phyloP scores from a whole-genome alignment of 2,888 invertebrate species.

The Mactromeris polynyma region DNA sequence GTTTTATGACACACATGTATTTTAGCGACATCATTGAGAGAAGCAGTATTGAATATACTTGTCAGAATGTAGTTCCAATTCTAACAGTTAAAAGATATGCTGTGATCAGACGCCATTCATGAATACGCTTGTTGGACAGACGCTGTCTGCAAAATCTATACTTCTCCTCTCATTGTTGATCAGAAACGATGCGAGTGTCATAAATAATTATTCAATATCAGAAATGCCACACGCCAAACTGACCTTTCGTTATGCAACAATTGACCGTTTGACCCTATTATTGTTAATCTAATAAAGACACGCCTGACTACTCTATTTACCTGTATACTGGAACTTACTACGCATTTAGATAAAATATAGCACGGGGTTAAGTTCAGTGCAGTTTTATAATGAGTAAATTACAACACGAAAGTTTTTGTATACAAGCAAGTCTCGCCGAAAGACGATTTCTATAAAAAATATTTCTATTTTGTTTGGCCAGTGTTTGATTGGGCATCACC shows the following conservation, averaged over 20 bases:
- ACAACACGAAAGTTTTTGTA: neutral
- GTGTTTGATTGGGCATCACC: too few species aligned
- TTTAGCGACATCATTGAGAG: too few species aligned
- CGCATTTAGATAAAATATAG: slow-evolving; percentile 35
- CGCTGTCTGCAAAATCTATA: neutral
- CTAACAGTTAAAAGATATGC: neutral
- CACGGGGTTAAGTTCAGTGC: slow-evolving; percentile 2
- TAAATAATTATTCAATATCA: slow-evolving; percentile 18
- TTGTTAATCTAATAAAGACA: slow-evolving; percentile 45
- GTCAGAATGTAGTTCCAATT: neutral
- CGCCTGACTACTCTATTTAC: slow-evolving; percentile 52
- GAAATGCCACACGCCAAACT: slow-evolving; percentile 13
- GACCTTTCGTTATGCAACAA: slow-evolving; percentile 25
- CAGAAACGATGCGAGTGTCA: neutral
- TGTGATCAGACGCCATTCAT: neutral
- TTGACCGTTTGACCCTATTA: slow-evolving; percentile 49
- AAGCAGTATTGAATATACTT: too few species aligned
- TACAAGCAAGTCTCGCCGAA: neutral
- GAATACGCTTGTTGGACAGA: neutral
- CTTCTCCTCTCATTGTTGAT: neutral
- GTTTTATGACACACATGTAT: too few species aligned
- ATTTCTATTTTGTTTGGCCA: neutral
- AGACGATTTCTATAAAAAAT: neutral
- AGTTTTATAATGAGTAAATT: neutral
- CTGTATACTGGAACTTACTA: slow-evolving; percentile 26